These are phyloP conservation scores for Bolborhynchus lineola DNA, from an alignment of 2,113 vertebrate species.

Conservation along the genomic window DNA sequence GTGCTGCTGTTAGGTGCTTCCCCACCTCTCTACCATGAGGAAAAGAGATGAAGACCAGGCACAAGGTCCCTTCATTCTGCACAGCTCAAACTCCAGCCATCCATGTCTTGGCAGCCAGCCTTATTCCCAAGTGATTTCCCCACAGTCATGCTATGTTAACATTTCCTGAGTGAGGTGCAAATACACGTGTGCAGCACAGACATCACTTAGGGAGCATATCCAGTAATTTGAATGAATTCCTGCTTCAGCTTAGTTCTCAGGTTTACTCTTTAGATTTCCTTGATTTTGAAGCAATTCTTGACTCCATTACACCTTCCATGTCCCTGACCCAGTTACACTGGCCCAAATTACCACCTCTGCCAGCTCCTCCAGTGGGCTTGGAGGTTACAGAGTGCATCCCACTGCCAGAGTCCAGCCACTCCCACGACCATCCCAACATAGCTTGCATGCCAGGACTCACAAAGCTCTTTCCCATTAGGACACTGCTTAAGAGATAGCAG, in stretches of 20 bases:
- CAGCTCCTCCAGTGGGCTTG: background rate
- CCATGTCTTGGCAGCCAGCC: background rate
- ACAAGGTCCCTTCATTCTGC: background rate
- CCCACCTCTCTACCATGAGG: background rate
- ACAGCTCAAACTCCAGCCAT: background rate
- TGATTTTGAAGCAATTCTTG: background rate
- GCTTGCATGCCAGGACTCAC: background rate
- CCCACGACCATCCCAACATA: rapidly evolving
- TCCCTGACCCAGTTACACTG: background rate
- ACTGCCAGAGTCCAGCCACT: background rate
- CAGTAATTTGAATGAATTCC: background rate
- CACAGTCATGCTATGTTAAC: rapidly evolving
- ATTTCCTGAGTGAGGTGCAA: background rate
- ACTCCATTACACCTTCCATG: rapidly evolving
- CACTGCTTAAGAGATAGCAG: background rate
- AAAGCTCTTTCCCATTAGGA: background rate
- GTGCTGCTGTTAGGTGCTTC: background rate
- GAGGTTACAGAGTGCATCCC: background rate
- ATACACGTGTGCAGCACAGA: background rate
- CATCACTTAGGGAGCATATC: background rate
- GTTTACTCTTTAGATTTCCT: background rate
- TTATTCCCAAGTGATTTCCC: background rate
- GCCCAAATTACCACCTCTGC: background rate
- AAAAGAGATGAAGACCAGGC: background rate
- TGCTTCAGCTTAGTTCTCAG: background rate